Conservation (phyloP, 2,113 vertebrate genomes). For the Heloderma charlesbogerti region DNA sequence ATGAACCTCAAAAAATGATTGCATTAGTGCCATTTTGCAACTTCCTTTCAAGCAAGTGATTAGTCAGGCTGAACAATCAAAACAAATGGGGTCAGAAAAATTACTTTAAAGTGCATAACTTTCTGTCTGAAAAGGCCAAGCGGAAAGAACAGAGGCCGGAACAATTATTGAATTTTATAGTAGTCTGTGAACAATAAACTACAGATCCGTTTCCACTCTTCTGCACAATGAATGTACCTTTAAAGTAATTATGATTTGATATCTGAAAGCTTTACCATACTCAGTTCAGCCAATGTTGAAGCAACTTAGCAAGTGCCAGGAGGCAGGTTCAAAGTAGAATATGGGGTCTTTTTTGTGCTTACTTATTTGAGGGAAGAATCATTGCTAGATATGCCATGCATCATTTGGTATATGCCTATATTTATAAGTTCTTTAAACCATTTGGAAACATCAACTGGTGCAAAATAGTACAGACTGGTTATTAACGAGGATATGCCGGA, state of each 20-base stretch:
- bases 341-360: neutral
- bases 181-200: constrained; percentile 28
- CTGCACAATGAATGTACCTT: neutral
- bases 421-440: neutral
- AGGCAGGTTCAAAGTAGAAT: neutral
- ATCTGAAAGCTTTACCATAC: neutral
- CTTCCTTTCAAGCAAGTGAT: constrained; percentile 7
- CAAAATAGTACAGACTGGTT: neutral
- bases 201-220: constrained; percentile 15
- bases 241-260: neutral
- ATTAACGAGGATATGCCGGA: neutral
- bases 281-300: constrained; percentile 22
- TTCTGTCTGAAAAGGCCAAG: constrained; percentile 37
- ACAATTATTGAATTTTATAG: constrained; percentile 20
- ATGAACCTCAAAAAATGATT: neutral
- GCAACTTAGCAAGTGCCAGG: neutral
- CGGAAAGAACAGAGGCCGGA: constrained; percentile 22
- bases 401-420: neutral
- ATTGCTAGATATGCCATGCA: neutral
- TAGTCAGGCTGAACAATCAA: constrained; percentile 42
- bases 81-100: neutral
- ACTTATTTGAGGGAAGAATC: neutral
- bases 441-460: neutral
- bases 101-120: constrained; percentile 34
- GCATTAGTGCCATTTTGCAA: constrained; percentile 13